Percentiles rank a stretch among this genome's conserved stretches.
phyloP scores from a whole-genome alignment of 2,888 invertebrate genomes.

The Caradrina kadenii region DNA sequence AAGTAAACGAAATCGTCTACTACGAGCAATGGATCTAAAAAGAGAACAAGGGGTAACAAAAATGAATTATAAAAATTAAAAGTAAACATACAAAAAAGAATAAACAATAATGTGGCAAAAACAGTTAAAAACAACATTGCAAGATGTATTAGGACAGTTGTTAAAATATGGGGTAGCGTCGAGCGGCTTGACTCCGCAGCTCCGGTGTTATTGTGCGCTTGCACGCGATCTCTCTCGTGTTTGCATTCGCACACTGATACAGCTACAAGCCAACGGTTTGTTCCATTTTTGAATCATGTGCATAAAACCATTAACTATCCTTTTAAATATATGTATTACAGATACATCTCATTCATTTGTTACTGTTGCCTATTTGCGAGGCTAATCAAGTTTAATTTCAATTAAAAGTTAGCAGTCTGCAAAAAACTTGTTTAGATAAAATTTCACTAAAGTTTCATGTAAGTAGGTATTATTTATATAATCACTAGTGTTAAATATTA shows the following conservation, averaged over 20 bases:
- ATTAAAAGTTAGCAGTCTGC: slow-evolving; percentile 5
- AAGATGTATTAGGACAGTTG: slow-evolving; percentile 91
- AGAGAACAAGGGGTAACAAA: slow-evolving; percentile 68
- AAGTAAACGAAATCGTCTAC: slow-evolving; percentile 41
- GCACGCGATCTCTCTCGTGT: slow-evolving; percentile 84
- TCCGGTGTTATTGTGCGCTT: slow-evolving; percentile 82
- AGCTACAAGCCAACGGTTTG: slow-evolving; percentile 64
- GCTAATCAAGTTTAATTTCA: slow-evolving; percentile 10
- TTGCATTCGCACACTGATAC: slow-evolving; percentile 71
- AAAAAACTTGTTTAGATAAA: not conserved
- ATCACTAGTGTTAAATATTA: not conserved
- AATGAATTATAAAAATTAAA: slow-evolving; percentile 86
- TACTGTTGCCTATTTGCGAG: slow-evolving; percentile 7
- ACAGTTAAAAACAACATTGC: slow-evolving; percentile 90
- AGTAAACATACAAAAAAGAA: slow-evolving; percentile 86
- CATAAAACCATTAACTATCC: slow-evolving; percentile 54
- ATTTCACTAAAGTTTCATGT: too few species aligned
- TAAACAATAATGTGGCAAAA: slow-evolving; percentile 89
- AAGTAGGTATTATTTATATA: too few species aligned
- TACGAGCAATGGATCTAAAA: slow-evolving; percentile 37
- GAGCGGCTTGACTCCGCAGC: slow-evolving; percentile 83
- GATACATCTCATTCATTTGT: slow-evolving; percentile 31
- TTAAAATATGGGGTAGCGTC: slow-evolving; percentile 90
- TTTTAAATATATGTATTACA: slow-evolving; percentile 34
- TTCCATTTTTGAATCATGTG: slow-evolving; percentile 63